Percentiles rank a stretch among this genome's conserved stretches.
Conservation (phyloP, 2,113 vertebrate species). For the Haliaeetus leucogaster region DNA sequence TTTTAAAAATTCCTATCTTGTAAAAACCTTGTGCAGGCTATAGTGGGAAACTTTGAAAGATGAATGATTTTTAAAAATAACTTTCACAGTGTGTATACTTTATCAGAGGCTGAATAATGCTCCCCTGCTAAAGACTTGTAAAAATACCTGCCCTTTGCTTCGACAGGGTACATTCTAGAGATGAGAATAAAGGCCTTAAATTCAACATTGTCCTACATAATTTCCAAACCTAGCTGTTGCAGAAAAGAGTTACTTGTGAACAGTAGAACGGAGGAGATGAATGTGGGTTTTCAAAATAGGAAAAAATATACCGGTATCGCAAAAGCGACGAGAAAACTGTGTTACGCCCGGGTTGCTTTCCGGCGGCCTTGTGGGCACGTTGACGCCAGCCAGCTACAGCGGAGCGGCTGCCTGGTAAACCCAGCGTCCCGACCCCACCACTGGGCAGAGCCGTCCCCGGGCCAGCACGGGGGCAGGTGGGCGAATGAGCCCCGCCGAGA, state of each 20-base stretch:
- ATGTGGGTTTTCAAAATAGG: not conserved
- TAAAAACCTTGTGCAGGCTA: not conserved
- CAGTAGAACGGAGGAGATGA: not conserved
- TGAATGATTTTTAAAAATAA: not conserved
- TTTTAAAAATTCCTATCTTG: not conserved
- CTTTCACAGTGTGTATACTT: not conserved
- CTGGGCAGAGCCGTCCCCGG: not conserved
- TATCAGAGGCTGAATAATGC: not conserved
- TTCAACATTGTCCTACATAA: not conserved
- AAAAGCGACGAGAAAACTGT: not conserved
- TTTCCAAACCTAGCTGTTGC: not conserved
- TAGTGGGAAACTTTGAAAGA: not conserved
- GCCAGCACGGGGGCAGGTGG: rapidly evolving
- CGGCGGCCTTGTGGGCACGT: rapidly evolving
- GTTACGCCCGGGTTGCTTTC: not conserved
- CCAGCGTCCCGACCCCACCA: not conserved
- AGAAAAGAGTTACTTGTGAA: not conserved
- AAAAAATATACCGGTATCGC: not conserved
- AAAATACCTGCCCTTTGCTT: not conserved
- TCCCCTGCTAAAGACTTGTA: not conserved
- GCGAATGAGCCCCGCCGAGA: rapidly evolving
- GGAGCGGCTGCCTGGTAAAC: not conserved
- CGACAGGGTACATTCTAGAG: not conserved
- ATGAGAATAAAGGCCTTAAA: not conserved
- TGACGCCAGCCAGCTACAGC: not conserved